phyloP scores from a whole-genome alignment of 2,888 invertebrate species.

The Ligdia adustata region DNA sequence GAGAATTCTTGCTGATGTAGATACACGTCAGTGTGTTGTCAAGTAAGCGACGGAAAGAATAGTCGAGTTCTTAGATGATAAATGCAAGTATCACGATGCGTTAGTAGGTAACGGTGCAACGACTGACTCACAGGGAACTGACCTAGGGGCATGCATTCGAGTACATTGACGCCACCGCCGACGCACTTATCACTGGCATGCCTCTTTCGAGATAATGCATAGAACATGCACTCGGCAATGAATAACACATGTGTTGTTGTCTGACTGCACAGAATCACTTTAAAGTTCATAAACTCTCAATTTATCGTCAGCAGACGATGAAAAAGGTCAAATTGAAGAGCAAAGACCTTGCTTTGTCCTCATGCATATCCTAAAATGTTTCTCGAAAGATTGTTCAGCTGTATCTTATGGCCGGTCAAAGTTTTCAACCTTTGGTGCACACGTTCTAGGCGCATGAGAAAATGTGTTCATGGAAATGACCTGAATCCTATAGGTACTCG shows the following conservation, averaged over 20 bases:
- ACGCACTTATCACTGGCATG: constrained; percentile 79
- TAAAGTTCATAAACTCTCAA: constrained; percentile 60
- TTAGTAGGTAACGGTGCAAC: constrained; percentile 77
- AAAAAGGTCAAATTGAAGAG: constrained; percentile 13
- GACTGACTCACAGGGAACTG: constrained; percentile 82
- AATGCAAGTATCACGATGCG: constrained; percentile 66
- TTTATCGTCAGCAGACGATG: constrained; percentile 38
- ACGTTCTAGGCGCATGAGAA: no score
- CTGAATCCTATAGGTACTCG: no score
- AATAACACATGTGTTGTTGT: constrained; percentile 77
- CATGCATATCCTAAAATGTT: constrained; percentile 4
- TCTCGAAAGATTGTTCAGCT: not conserved
- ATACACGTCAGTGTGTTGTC: constrained; percentile 7
- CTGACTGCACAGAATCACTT: constrained; percentile 60
- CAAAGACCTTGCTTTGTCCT: constrained; percentile 13
- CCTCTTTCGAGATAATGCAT: constrained; percentile 78
- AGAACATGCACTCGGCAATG: constrained; percentile 69
- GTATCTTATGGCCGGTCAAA: not conserved
- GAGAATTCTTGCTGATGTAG: not conserved
- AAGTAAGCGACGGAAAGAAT: not conserved
- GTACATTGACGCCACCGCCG: constrained; percentile 78
- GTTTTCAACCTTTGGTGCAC: not conserved
- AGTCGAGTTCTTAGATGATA: constrained; percentile 36
- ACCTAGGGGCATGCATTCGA: constrained; percentile 80
- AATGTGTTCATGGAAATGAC: no score